Base-by-base conservation (phyloP, 2,113 vertebrate species). In the Eolophus roseicapilla region DNA sequence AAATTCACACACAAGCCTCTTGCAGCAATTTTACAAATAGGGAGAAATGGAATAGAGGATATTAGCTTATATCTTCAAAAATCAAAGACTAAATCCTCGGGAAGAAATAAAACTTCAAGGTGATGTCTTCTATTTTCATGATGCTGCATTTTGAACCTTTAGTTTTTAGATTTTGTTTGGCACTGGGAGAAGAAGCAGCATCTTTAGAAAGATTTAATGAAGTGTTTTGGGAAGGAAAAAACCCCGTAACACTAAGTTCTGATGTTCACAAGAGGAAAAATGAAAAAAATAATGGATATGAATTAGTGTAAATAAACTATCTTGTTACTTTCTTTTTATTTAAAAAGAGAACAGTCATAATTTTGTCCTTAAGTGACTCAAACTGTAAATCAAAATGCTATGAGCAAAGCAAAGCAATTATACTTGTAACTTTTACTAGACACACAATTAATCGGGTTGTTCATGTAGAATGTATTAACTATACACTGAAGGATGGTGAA, bases 381-480 rank as follows among this genome's bases (percentile, higher is more conserved):
- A 67, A 81, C 8, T 50, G 53, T 70, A 93, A 95, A 93, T 88
- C 59, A 94, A 87, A 94, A 88, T 65, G 43, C 43, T 81, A 13
- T 75, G 43, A 93, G 85, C 13, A 93, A 94, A 74, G 27, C 59
- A 82, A 46, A 31, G 59, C 55, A 95, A 90, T 92, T 93, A 78
- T 44, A 78, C 49, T 67, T 70, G 13, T 63, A 90, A 46, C n/a
- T 91, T 84, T 64, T 81, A 39, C 35, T 65, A 82, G 78, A 77
- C 50, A 74, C 29, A 59, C 19, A 80, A 74, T 93, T 95, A 70
- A 92, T 85, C 23, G 70, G 31, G 23, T 43, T 86, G 15, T 29
- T 83, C 31, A 17, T 35, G 37, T 90, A 93, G 46, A 78, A 81
- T 86, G 33, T 37, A 64, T 52, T 74, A 91, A 80, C 44, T 65